These are phyloP conservation scores for Caenorhabditis sp. DNA, from an alignment of 2,888 invertebrate genomes.

Conservation along the genomic window DNA sequence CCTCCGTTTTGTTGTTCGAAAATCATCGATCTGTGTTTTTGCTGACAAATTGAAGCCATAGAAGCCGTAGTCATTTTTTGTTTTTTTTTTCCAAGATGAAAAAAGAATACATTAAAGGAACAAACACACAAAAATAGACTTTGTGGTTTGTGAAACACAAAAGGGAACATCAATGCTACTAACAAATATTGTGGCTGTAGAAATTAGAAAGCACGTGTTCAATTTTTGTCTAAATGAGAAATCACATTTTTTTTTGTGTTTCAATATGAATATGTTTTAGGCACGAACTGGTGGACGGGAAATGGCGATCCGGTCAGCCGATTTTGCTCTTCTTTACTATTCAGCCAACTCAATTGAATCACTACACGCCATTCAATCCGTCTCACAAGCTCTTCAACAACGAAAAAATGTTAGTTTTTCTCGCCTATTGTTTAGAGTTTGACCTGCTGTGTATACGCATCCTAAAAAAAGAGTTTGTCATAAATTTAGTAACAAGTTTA, in stretches of 20 bases:
- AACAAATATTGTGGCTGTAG: no score
- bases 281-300: conserved; percentile 50
- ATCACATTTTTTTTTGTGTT: neutral
- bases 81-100: neutral
- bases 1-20: neutral
- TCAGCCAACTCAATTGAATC: conserved; percentile 35
- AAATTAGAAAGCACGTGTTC: no score
- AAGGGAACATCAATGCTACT: no score
- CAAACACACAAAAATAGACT: no score
- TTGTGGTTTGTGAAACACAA: no score
- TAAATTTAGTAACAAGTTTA: neutral
- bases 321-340: conserved; percentile 45
- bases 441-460: neutral
- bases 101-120: neutral
- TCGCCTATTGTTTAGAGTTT: neutral
- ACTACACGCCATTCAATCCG: conserved; percentile 29
- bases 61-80: conserved; percentile 18
- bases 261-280: conserved; percentile 30
- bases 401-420: conserved; percentile 40
- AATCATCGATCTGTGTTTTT: conserved; percentile 19
- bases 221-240: no score
- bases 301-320: conserved; percentile 48
- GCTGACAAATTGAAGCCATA: neutral
- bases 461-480: neutral
- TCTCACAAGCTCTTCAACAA: conserved; percentile 26